Conservation (phyloP, 35 echinoderm and acorn worm genomes). For the Apostichopus japonicus region DNA sequence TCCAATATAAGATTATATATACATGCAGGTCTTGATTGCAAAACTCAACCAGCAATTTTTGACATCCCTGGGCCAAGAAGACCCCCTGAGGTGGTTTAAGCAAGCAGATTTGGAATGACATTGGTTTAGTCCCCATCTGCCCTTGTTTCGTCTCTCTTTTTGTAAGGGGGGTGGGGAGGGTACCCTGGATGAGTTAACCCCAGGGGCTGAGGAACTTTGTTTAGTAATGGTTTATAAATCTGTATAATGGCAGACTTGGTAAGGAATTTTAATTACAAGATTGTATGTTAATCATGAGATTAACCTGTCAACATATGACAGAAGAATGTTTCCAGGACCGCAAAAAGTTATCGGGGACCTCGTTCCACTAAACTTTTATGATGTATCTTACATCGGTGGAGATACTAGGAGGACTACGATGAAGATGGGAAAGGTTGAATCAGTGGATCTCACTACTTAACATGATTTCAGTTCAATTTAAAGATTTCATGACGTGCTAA, state of each 20-base stretch:
- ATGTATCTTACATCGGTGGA: no score
- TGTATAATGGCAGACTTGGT: background rate
- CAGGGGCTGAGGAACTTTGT: background rate
- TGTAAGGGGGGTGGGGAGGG: background rate
- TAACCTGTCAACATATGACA: conserved; percentile 28
- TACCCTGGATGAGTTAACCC: background rate
- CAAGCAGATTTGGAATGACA: background rate
- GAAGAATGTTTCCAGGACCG: background rate
- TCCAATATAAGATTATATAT: background rate
- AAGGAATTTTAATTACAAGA: conserved; percentile 47
- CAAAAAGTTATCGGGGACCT: no score
- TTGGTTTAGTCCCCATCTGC: background rate
- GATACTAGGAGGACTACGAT: no score
- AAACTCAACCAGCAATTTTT: background rate
- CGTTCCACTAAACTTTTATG: no score
- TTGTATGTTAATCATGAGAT: conserved; percentile 17
- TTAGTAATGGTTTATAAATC: background rate
- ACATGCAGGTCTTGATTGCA: background rate
- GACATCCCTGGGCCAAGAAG: background rate
- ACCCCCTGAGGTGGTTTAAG: background rate
- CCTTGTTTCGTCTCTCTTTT: background rate
- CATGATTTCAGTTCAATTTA: no score
- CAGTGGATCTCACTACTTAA: no score
- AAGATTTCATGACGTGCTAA: background rate
- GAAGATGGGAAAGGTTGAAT: no score